These are phyloP conservation scores for Leptopilina myrica DNA, from an alignment of 2,888 invertebrate genomes.

Conservation along the genomic window DNA sequence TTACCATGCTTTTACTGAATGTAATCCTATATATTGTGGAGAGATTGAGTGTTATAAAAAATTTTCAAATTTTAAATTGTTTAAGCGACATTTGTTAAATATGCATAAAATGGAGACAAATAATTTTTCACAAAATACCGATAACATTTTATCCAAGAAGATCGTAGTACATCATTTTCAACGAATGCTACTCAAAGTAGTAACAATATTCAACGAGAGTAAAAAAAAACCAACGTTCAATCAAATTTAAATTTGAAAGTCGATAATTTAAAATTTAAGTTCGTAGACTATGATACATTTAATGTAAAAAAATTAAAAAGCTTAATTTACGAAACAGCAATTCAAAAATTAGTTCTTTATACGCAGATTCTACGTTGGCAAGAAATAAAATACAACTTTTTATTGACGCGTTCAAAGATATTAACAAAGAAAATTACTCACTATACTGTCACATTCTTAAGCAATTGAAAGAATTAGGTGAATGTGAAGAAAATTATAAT, in stretches of 20 bases:
- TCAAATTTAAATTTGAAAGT: background rate
- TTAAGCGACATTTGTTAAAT: background rate
- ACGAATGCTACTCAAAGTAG: background rate
- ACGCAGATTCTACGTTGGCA: background rate
- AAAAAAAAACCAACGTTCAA: background rate
- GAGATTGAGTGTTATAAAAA: background rate
- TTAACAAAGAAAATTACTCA: background rate
- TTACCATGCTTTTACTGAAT: background rate
- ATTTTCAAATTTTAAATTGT: background rate
- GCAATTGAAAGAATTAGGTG: background rate
- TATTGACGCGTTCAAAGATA: background rate
- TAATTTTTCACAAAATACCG: background rate
- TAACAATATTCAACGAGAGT: background rate
- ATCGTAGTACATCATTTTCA: too few relatives aligned
- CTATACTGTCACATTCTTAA: background rate
- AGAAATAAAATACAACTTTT: background rate
- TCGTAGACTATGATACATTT: background rate
- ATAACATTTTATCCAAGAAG: background rate
- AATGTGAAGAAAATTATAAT: background rate
- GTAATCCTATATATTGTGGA: background rate
- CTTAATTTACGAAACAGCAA: background rate
- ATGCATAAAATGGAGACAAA: background rate
- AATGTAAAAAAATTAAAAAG: background rate
- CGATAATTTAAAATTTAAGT: background rate
- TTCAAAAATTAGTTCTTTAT: conserved; percentile 7